A percentile compares a stretch with the other conserved stretches of the same genome.
phyloP scores from a whole-genome alignment of 2,797 vertebrate species.

The Pteropus rufus region DNA sequence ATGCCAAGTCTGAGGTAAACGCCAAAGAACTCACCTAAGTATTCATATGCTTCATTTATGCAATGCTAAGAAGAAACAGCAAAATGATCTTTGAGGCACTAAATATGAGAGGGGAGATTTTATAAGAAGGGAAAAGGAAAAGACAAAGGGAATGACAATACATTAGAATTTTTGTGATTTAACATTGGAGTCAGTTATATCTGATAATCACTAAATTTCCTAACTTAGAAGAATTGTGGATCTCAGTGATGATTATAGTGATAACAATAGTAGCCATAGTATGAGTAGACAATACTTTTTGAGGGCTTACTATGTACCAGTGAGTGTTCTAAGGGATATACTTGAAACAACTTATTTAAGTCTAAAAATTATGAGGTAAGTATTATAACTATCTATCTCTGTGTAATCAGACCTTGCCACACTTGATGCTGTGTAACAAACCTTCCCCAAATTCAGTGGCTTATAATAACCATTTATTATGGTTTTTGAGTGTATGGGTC shows the following conservation, averaged over 20 bases:
- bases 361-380: not conserved
- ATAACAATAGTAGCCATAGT: not conserved
- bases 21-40: not conserved
- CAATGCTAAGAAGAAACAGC: not conserved
- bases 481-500: not conserved
- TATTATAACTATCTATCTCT: not conserved
- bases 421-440: not conserved
- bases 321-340: not conserved
- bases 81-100: not conserved
- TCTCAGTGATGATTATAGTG: not conserved
- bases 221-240: not conserved
- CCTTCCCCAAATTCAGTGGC: not conserved
- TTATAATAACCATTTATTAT: not conserved
- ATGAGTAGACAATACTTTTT: not conserved
- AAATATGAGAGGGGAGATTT: not conserved
- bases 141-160: not conserved
- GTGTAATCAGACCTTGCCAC: not conserved
- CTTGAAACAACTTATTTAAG: not conserved
- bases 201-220: not conserved
- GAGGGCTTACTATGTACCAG: not conserved
- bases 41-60: not conserved
- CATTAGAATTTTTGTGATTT: not conserved
- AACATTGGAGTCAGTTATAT: not conserved
- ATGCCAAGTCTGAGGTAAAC: not conserved
- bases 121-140: not conserved